Evolutionary conservation across 2,113 vertebrate species (phyloP).

Genomic region (Andinoacara biseriatus): DNA sequence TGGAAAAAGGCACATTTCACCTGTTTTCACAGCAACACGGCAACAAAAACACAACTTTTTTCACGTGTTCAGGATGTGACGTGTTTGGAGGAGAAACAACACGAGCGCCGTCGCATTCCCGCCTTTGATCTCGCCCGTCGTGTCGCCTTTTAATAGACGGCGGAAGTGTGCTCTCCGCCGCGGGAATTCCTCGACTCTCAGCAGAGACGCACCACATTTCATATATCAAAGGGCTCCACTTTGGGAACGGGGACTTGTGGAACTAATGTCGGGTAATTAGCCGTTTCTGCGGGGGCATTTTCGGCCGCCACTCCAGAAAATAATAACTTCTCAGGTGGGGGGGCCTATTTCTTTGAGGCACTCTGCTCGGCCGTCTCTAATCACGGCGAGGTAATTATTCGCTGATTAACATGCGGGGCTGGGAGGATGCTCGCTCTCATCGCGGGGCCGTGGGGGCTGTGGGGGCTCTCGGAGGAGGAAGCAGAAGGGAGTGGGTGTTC

Average conservation of each 20-base stretch:
- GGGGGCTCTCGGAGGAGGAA: slow-evolving; percentile 27
- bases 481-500: slow-evolving; percentile 10
- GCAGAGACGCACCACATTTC: slow-evolving; percentile 46
- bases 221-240: slow-evolving; percentile 62
- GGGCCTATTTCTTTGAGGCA: slow-evolving; percentile 71
- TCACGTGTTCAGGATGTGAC: background rate
- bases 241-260: slow-evolving; percentile 43
- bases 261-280: slow-evolving; percentile 71
- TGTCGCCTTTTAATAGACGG: slow-evolving; percentile 56
- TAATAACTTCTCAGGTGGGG: slow-evolving; percentile 67
- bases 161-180: slow-evolving; percentile 48
- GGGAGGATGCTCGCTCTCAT: slow-evolving; percentile 22
- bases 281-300: slow-evolving; percentile 64
- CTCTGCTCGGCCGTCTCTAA: slow-evolving; percentile 56
- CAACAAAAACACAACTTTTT: no score
- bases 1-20: no score
- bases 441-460: slow-evolving; percentile 1
- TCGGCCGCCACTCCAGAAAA: slow-evolving; percentile 57
- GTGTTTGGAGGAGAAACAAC: background rate
- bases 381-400: slow-evolving; percentile 75
- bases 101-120: background rate
- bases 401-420: slow-evolving; percentile 64
- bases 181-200: slow-evolving; percentile 37
- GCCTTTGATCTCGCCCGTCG: slow-evolving; percentile 1
- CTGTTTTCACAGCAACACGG: no score